Evolutionary conservation across 2,888 invertebrate genomes (phyloP), one percentile per base, ranked within the genome.

Genomic region (Zaprionus lineosus): DNA sequence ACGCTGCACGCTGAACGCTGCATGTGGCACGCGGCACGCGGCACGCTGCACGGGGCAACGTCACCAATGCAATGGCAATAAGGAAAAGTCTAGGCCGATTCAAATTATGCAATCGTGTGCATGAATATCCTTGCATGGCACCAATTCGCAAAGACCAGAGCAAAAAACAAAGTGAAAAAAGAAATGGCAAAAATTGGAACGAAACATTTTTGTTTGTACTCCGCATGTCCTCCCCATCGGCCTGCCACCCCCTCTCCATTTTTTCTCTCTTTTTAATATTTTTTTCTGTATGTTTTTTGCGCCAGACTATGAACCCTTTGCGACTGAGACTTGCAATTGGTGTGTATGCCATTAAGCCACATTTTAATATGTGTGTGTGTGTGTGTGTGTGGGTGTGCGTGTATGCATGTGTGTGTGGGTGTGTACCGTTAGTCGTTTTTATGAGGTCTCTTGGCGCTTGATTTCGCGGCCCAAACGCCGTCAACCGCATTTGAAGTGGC

Each of bases 381-480:
- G 51, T 77, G 56, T 19, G 40, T 68, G 47, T 59, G 39, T 73
- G 50, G 56, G 63, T 53, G 59, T 36, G 51, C 74, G 56, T 19
- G 40, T 85, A 41, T 68, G 47, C 57, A 41, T 73, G 50, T 59
- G 63, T 53, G 59, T 36, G 51, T 77, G 56, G 40, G 41, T 84
- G 48, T 67, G 63, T 28, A 53, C 58, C 76, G 84, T 81, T 84
- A 72, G 77, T 76, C 77, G 82, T 76, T 86, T 75, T 86, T 84
- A 86, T 86, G 77, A 84, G 77, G 84, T 78, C 86, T 76, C 83
- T 84, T 74, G 75, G 78, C 78, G 85, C 83, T 77, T 82, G 85
- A 84, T 77, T 76, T 81, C 86, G 84, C 76, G 86, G 84, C 81
- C 76, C 86, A 61, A 68, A 74, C 74, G 74, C 86, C 48, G 71